Percentiles rank a stretch among this genome's conserved stretches.
These are phyloP conservation scores for Phasia obesa DNA, from an alignment of 2,888 invertebrate species.

Conservation along the genomic window DNA sequence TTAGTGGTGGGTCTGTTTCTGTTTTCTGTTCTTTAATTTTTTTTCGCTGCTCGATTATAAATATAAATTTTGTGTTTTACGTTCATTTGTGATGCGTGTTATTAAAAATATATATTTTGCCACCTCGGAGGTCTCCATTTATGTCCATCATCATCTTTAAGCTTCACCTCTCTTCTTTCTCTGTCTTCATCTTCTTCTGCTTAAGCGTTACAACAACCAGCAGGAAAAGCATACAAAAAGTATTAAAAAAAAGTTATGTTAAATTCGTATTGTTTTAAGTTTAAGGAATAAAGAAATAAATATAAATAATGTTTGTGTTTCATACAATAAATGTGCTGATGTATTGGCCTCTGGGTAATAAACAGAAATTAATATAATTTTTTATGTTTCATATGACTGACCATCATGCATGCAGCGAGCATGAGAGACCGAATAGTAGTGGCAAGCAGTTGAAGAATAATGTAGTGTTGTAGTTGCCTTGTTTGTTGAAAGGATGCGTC, in stretches of 20 bases:
- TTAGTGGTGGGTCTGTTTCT: conserved; percentile 43
- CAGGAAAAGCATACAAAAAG: conserved; percentile 4
- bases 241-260: conserved; percentile 10
- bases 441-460: background rate
- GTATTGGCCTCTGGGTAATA: conserved; percentile 67
- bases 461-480: background rate
- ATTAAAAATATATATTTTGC: conserved; percentile 61
- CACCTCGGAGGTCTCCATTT: conserved; percentile 68
- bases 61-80: conserved; percentile 51
- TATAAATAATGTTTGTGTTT: conserved; percentile 55
- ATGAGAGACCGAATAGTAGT: background rate
- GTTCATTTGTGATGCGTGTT: conserved; percentile 45
- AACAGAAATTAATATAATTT: conserved; percentile 64
- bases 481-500: background rate
- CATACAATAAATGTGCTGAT: conserved; percentile 62
- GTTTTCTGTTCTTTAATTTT: background rate
- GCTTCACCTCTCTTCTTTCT: conserved; percentile 6
- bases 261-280: conserved; percentile 35
- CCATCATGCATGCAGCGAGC: conserved; percentile 3
- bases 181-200: background rate
- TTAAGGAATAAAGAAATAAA: conserved; percentile 33
- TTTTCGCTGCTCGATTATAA: conserved; percentile 31
- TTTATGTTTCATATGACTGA: conserved; percentile 32
- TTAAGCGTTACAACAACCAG: background rate
- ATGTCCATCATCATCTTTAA: conserved; percentile 40